Base-by-base conservation (phyloP, 23 tunicate species). In the Halocynthia roretzi region DNA sequence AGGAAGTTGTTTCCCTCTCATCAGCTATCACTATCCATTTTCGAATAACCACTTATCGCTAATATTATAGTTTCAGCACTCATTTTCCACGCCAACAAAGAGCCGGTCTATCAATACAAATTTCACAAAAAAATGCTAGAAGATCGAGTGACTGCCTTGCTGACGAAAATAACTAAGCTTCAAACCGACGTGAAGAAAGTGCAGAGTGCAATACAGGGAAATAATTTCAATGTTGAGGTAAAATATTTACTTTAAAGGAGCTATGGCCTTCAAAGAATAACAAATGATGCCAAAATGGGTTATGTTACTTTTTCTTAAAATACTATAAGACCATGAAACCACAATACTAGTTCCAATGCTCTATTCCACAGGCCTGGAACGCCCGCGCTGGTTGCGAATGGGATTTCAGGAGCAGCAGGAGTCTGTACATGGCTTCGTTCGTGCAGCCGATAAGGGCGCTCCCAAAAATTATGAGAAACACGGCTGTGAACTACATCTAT, bases 41-140 rank as follows among this genome's bases (percentile, higher is more conserved):
- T 31, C 44, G 4, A 31, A 31, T 18, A 1, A 60, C 17, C 17
- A 60, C 17, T 60, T 1, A 18, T 18, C 18, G 64, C 5, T 10
- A 40, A 0, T 2, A 71, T 17, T 71, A 40, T 17, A 19, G 61
- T 71, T 50, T 10, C 68, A 67, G 95, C 84, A 9, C 44, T 88
- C 5, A 73, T 80, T 31, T 88, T 88, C 71, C 95, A 88, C 58
- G 95, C 95, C 5, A 88, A 88, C 77, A 88, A 88, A 67, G 81
- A 83, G 40, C 67, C 84, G 18, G 51, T 50, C 20, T 88, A 83
- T 61, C 95, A 88, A 78, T 65, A 78, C 70, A 88, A 83, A 62
- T 75, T 88, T 23, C 85, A 83, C 53, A 75, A 58, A 12, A 10
- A 20, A 52, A 44, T 80, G 5, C 77, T 88, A 19, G 53, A 65